Evolutionary conservation across 2,113 vertebrate species (phyloP).

Genomic region (Calidris pugnax): DNA sequence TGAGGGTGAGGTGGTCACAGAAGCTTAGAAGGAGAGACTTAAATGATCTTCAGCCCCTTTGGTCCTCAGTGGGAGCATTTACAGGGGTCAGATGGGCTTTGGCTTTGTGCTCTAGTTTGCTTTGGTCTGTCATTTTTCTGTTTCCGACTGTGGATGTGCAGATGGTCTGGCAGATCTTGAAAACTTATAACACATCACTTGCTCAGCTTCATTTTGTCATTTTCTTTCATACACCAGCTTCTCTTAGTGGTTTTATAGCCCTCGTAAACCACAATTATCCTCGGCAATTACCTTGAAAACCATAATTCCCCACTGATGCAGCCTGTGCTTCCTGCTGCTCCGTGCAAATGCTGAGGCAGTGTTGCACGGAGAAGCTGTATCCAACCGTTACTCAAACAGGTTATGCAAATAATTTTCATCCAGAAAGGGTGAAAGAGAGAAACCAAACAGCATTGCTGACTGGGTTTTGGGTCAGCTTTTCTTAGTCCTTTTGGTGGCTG

Average conservation of each 20-base stretch:
- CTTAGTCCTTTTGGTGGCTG: not conserved
- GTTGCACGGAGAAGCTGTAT: not conserved
- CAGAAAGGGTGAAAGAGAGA: not conserved
- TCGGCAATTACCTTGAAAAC: not conserved
- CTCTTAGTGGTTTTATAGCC: not conserved
- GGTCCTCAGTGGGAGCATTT: not conserved
- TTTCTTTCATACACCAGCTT: not conserved
- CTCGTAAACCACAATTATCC: not conserved
- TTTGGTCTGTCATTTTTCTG: not conserved
- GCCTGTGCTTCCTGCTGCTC: not conserved
- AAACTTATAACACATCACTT: not conserved
- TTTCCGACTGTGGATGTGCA: not conserved
- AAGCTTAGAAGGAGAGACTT: not conserved
- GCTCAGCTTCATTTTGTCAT: not conserved
- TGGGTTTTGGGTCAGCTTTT: accelerated
- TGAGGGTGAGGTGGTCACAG: not conserved
- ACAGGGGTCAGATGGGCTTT: not conserved
- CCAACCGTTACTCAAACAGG: not conserved
- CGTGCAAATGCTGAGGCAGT: accelerated
- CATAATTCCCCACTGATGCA: not conserved
- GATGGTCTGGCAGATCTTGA: not conserved
- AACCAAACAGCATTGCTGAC: not conserved
- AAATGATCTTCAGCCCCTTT: not conserved
- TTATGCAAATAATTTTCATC: not conserved
- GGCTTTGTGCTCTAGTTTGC: not conserved